Evolutionary conservation across 2,888 invertebrate genomes (phyloP), one percentile per base, ranked within the genome.

Genomic region (Rapana venosa): DNA sequence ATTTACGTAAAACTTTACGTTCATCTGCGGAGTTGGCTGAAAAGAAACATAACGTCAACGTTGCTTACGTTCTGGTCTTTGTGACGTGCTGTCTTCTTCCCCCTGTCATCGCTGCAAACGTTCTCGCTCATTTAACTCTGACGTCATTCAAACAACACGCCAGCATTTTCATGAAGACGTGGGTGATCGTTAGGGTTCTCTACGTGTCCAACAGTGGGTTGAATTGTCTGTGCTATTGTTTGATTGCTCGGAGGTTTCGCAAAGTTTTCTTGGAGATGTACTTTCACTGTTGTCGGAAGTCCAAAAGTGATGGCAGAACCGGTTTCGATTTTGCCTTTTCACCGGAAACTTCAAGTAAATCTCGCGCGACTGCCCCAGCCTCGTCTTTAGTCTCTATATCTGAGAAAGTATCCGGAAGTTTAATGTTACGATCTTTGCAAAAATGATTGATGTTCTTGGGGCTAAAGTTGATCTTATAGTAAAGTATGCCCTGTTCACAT

Each of bases 191-290:
- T 26, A 88, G 90, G 13, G 61, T 88, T 2, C 88, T 90, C 11
- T 90, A 90, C 77, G 85, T 90, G 15, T 8, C 77, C 15, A 90
- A 88, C 88, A 90, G 90, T 70, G 88, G 84, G 0, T 35, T 83
- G 8, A 84, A 85, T 85, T 88, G 90, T 32, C 13, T 90, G 74
- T 83, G 81, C 74, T 90, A 90, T 81, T 90, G 90, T 32, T 32
- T 90, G 56, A 36, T 90, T n/a, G 81, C 88, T 11, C 83, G 84
- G 22, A 30, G 36, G 17, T 90, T 90, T 77, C 35, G 88, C 30
- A 66, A 32, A 32, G 87, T 32, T n/a, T 88, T 90, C 85, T 0
- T 85, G 22, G 35, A 86, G 20, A 77, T 85, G 70, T 89, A 89
- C 32, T 77, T 74, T 36, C 26, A 35, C 17, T 35, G 35, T 13